These are phyloP conservation scores for Lordiphosa stackelbergi DNA, from an alignment of 1,140 invertebrate genomes.

Conservation along the genomic window DNA sequence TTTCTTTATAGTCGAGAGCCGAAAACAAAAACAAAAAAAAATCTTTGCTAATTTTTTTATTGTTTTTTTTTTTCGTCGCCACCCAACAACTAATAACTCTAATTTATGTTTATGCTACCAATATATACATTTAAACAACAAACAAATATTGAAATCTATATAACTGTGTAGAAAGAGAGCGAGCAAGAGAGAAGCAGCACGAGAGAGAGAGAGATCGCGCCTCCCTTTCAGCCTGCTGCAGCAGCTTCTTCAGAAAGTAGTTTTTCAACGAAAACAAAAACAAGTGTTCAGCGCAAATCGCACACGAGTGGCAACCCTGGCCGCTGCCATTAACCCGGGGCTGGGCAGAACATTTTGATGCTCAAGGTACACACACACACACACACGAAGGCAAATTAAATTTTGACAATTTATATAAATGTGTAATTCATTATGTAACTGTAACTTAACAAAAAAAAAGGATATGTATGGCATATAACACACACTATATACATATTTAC, in stretches of 20 bases:
- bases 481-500: conserved; percentile 35
- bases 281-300: conserved; percentile 48
- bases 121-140: conserved; percentile 45
- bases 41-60: conserved; percentile 32
- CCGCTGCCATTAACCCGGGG: conserved; percentile 22
- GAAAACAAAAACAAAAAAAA: conserved; percentile 15
- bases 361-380: conserved; percentile 23
- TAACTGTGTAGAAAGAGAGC: conserved; percentile 11
- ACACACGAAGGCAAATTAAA: conserved; percentile 23
- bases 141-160: conserved; percentile 9
- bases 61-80: conserved; percentile 34
- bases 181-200: conserved; percentile 14
- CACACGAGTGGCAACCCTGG: conserved; percentile 38
- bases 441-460: conserved; percentile 62
- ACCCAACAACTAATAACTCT: conserved; percentile 58
- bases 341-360: conserved; percentile 29
- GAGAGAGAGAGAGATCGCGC: neutral
- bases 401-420: conserved; percentile 45
- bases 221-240: too few species aligned
- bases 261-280: conserved; percentile 38
- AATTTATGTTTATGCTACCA: conserved; percentile 61
- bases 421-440: conserved; percentile 64
- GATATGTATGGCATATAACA: conserved; percentile 50
- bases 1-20: conserved; percentile 48
- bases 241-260: conserved; percentile 6